phyloP scores from a whole-genome alignment of 2,797 vertebrate species.

The Paratrypauchen microcephalus region DNA sequence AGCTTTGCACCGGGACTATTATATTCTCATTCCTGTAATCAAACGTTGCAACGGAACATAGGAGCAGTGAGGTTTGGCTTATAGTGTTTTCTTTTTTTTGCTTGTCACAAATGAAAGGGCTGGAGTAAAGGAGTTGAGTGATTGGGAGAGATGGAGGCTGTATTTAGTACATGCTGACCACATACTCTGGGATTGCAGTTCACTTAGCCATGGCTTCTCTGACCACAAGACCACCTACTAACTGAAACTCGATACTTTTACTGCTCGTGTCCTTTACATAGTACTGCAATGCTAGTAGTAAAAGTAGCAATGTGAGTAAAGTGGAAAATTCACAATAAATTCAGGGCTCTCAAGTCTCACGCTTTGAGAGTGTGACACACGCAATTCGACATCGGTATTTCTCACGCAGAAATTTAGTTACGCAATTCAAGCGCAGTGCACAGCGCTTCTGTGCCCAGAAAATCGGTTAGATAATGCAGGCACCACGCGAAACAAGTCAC shows the following conservation, averaged over 20 bases:
- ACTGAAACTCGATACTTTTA: slow-evolving; percentile 17
- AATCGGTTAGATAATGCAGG: no score
- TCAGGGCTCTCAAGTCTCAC: no score
- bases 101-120: slow-evolving; percentile 77
- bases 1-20: slow-evolving; percentile 73
- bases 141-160: slow-evolving; percentile 55
- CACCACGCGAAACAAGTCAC: no score
- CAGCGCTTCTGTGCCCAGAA: no score
- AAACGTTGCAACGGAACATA: slow-evolving; percentile 68
- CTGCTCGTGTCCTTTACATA: background rate
- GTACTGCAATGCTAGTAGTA: background rate
- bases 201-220: slow-evolving; percentile 63
- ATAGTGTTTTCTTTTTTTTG: slow-evolving; percentile 44
- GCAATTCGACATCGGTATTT: no score
- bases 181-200: slow-evolving; percentile 63
- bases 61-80: slow-evolving; percentile 61
- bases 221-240: slow-evolving; percentile 74
- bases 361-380: no score
- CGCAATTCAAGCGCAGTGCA: no score
- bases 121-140: slow-evolving; percentile 57
- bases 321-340: no score
- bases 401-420: no score
- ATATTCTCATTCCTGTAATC: slow-evolving; percentile 77
- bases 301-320: background rate
- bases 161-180: slow-evolving; percentile 62